Evolutionary conservation across 2,888 invertebrate species (phyloP).

Genomic region (Autographa pulchrina): DNA sequence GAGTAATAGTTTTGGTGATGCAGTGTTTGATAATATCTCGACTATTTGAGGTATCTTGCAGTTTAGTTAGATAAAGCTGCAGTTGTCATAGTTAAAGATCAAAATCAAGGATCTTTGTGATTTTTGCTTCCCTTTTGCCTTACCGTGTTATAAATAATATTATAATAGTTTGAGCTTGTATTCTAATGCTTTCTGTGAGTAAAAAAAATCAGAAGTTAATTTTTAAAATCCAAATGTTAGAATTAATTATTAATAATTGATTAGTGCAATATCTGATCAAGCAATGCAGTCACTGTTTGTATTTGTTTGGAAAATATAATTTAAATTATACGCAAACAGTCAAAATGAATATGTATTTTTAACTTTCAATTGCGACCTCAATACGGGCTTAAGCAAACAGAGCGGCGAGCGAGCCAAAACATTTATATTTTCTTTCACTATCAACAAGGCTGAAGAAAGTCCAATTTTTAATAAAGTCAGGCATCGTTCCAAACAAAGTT

Average conservation of each 20-base stretch:
- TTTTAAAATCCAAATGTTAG: no score
- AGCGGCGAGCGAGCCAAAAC: not conserved
- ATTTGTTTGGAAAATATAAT: no score
- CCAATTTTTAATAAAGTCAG: slow-evolving; percentile 63
- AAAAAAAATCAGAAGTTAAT: no score
- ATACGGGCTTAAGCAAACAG: not conserved
- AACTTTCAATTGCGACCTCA: not conserved
- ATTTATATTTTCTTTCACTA: slow-evolving; percentile 6
- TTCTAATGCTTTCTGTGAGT: no score
- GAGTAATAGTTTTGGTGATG: not conserved
- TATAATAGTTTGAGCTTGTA: no score
- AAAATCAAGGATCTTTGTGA: no score
- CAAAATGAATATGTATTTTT: not conserved
- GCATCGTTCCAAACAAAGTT: slow-evolving; percentile 65
- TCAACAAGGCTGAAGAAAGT: slow-evolving; percentile 49
- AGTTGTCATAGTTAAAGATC: no score
- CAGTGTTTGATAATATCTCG: not conserved
- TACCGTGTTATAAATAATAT: no score
- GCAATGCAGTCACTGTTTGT: no score
- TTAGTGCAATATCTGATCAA: no score
- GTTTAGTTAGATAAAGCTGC: not conserved
- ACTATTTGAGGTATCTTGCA: not conserved
- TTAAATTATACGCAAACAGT: not conserved
- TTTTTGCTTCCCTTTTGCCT: no score
- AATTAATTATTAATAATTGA: no score